These are phyloP conservation scores for rat (Rattus norvegicus) DNA, from an alignment of 2,113 vertebrate species.

Conservation along the genomic window GRCr8 NC_086021.1:109881501-109882000, in stretches of 20 bases:
- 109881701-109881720: background rate
- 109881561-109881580: background rate
- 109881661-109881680: background rate
- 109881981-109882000: no score
- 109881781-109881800: background rate
- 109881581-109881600: background rate
- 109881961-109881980: no score
- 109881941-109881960: no score
- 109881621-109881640: background rate
- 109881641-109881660: background rate
- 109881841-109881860: background rate
- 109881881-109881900: conserved; percentile 13
- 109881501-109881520: background rate
- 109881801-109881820: background rate
- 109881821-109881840: background rate
- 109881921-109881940: background rate
- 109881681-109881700: background rate
- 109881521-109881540: background rate
- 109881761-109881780: conserved; percentile 13
- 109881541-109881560: background rate
- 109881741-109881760: conserved; percentile 2
- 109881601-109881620: background rate
- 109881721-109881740: conserved; percentile 16
- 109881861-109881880: background rate
- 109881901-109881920: background rate